These are phyloP conservation scores for Neotoxoptera formosana DNA, from an alignment of 1,140 invertebrate genomes.

Conservation along the genomic window DNA sequence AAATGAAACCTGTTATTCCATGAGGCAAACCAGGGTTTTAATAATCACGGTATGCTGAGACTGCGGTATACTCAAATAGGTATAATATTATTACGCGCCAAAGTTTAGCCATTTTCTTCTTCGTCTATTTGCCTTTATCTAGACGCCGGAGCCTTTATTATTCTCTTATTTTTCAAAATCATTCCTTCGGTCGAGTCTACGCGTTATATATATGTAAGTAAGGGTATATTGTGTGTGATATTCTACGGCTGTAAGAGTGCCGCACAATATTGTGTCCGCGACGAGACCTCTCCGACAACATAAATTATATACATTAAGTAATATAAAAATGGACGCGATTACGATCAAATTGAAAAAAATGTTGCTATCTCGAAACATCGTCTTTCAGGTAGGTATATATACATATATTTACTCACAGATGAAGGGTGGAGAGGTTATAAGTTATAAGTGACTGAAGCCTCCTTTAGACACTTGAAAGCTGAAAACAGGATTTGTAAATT, in stretches of 20 bases:
- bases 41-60: not conserved
- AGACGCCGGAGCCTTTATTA: not conserved
- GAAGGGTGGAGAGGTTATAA: not conserved
- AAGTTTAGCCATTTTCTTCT: not conserved
- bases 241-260: not conserved
- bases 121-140: not conserved
- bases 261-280: not conserved
- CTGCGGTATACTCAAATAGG: not conserved
- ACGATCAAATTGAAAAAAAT: slow-evolving; percentile 46
- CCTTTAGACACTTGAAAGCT: not conserved
- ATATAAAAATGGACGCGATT: slow-evolving; percentile 4
- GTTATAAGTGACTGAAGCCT: not conserved
- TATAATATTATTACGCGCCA: not conserved
- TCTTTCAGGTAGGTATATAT: slow-evolving; percentile 10
- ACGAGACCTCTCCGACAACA: not conserved
- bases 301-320: not conserved
- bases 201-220: not conserved
- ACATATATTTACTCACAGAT: not conserved
- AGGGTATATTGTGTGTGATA: not conserved
- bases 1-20: not conserved
- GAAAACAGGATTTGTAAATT: no score
- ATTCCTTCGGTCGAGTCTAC: not conserved
- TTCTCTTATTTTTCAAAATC: not conserved
- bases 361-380: not conserved
- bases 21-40: not conserved